A percentile compares a stretch with the other conserved stretches of the same genome.
Evolutionary conservation across 2,113 vertebrate species (phyloP).

Genomic region (Orientallactaga bullata): DNA sequence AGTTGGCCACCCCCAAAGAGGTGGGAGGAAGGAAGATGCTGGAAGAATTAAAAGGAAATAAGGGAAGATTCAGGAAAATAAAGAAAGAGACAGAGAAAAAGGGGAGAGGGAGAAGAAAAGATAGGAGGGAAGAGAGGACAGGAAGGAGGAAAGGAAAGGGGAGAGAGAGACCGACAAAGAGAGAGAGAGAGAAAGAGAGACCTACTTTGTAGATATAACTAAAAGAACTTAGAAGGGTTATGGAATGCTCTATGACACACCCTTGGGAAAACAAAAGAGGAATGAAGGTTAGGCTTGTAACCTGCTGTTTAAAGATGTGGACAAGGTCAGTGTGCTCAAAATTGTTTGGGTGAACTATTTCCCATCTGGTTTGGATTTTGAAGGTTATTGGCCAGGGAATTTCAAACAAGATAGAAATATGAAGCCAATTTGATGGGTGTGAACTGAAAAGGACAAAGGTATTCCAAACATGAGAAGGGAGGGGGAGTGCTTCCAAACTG

Average conservation of each 20-base stretch:
- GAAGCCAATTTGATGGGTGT: conserved; percentile 80
- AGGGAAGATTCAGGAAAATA: background rate
- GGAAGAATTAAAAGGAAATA: background rate
- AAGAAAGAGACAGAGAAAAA: background rate
- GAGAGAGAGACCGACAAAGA: background rate
- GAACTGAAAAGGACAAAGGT: conserved; percentile 78
- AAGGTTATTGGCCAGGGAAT: conserved; percentile 70
- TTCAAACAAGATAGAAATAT: conserved; percentile 79
- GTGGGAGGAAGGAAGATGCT: background rate
- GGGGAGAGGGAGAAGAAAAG: no score
- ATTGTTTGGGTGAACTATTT: conserved; percentile 76
- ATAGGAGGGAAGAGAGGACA: background rate
- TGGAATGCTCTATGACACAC: conserved; percentile 62
- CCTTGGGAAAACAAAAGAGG: conserved; percentile 59
- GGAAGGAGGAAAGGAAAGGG: background rate
- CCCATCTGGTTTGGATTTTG: conserved; percentile 79
- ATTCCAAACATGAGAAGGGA: conserved; percentile 65
- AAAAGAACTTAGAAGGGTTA: conserved; percentile 22
- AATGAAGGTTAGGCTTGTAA: conserved; percentile 61
- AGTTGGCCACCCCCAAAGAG: background rate
- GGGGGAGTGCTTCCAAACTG: background rate
- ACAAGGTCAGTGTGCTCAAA: conserved; percentile 64
- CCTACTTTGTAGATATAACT: background rate
- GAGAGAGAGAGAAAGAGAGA: background rate
- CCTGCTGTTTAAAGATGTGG: conserved; percentile 51